phyloP scores from a whole-genome alignment of 2,888 invertebrate genomes.

The Tortricodes alternella region DNA sequence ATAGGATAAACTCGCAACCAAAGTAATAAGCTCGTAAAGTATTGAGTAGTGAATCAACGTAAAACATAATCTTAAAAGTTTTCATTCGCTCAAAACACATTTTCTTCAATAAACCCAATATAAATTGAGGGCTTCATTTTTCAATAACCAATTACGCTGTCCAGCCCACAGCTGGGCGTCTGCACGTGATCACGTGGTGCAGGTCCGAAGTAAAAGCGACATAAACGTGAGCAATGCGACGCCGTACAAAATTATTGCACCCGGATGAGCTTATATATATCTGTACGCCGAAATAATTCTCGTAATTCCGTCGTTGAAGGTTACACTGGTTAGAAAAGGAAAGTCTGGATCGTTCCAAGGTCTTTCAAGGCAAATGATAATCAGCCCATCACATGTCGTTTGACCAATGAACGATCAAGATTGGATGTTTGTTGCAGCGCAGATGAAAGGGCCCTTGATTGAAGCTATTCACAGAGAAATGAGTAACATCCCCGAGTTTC shows the following conservation, averaged over 20 bases:
- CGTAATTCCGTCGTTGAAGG: too few species aligned
- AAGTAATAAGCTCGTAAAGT: too few species aligned
- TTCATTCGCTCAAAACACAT: background rate
- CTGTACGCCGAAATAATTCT: too few species aligned
- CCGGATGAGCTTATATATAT: too few species aligned
- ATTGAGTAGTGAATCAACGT: too few species aligned
- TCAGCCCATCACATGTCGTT: constrained; percentile 12
- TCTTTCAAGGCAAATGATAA: background rate
- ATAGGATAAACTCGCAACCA: too few species aligned
- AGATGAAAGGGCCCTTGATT: constrained; percentile 30
- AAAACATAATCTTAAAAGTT: too few species aligned
- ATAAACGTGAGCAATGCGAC: too few species aligned
- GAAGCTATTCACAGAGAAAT: constrained; percentile 32
- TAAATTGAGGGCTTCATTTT: constrained; percentile 24
- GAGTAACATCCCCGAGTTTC: constrained; percentile 24
- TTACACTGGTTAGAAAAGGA: too few species aligned
- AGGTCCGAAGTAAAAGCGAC: too few species aligned
- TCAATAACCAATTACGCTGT: constrained; percentile 30
- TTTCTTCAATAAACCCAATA: constrained; percentile 6
- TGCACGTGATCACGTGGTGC: constrained; percentile 23
- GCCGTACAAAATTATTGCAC: too few species aligned
- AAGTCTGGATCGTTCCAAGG: too few species aligned
- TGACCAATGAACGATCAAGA: constrained; percentile 13
- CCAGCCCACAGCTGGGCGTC: constrained; percentile 27
- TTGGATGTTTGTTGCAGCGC: constrained; percentile 17